Evolutionary conservation across 2,888 invertebrate genomes (phyloP).

Genomic region (Meghimatium bilineatum): DNA sequence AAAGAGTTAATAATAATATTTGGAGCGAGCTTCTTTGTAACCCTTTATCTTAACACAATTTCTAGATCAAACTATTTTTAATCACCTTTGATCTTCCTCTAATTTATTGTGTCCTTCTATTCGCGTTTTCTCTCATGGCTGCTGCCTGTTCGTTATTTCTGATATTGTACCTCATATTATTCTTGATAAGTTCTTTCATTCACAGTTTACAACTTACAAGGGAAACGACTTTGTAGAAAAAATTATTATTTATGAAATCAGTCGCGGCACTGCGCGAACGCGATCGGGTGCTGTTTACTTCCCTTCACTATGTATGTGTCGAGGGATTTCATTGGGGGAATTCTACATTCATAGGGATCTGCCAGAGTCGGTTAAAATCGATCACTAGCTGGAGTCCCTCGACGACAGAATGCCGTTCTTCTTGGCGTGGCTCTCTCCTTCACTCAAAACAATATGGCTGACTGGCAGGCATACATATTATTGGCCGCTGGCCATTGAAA

Average conservation of each 20-base stretch:
- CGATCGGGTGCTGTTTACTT: slow-evolving; percentile 19
- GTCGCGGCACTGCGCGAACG: not conserved
- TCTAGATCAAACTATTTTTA: too few relatives aligned
- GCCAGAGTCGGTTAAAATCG: slow-evolving; percentile 41
- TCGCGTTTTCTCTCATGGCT: too few relatives aligned
- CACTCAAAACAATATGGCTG: slow-evolving; percentile 24
- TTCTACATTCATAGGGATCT: slow-evolving; percentile 36
- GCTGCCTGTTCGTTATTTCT: too few relatives aligned
- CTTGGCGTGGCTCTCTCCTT: slow-evolving; percentile 15
- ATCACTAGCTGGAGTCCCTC: slow-evolving; percentile 23
- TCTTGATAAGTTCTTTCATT: not conserved
- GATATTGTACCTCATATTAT: not conserved
- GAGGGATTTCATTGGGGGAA: slow-evolving; percentile 38
- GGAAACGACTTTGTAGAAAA: not conserved
- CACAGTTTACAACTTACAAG: not conserved
- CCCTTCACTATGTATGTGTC: slow-evolving; percentile 15
- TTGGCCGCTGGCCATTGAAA: slow-evolving; percentile 30
- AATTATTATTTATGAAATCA: slow-evolving; percentile 42
- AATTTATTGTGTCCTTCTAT: too few relatives aligned
- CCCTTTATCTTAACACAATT: too few relatives aligned
- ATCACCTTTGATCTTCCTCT: too few relatives aligned
- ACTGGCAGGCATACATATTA: slow-evolving; percentile 5
- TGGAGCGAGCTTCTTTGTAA: too few relatives aligned
- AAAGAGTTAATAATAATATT: too few relatives aligned
- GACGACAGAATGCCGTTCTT: slow-evolving; percentile 6